Conservation (phyloP, 2,113 vertebrate genomes). For the Anarrhichthys ocellatus region DNA sequence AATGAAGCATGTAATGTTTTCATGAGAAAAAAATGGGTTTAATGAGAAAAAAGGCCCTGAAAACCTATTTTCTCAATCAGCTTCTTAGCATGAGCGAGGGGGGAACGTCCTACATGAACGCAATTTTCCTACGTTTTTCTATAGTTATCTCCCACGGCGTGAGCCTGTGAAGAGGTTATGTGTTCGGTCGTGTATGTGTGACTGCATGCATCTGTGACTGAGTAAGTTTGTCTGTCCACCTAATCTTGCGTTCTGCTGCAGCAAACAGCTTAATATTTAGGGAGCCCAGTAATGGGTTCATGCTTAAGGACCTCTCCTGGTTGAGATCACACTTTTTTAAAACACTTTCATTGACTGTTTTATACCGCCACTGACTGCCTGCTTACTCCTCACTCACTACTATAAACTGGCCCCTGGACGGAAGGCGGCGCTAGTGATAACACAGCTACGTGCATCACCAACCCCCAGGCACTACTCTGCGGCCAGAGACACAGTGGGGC, state of each 20-base stretch:
- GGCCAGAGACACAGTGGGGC: no score
- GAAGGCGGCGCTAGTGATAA: no score
- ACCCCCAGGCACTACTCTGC: no score
- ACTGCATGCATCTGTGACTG: no score
- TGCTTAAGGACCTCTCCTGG: background rate
- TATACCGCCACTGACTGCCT: no score
- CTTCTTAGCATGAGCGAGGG: background rate
- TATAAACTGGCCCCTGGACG: no score
- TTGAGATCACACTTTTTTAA: no score
- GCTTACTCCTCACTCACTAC: no score
- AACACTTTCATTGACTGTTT: no score
- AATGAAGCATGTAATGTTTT: background rate
- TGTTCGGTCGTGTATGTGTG: background rate
- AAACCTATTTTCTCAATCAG: background rate
- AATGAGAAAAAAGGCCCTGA: conserved; percentile 6
- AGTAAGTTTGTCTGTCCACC: background rate
- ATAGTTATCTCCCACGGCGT: background rate
- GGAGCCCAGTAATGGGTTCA: background rate
- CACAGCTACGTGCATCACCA: no score
- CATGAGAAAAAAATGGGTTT: background rate
- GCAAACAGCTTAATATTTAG: background rate
- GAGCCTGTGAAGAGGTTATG: background rate
- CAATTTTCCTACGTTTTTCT: background rate
- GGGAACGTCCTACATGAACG: background rate
- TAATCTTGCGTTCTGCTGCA: background rate